These are phyloP conservation scores for Philypnodon macrostomus DNA, from an alignment of 2,797 vertebrate species.

Conservation along the genomic window DNA sequence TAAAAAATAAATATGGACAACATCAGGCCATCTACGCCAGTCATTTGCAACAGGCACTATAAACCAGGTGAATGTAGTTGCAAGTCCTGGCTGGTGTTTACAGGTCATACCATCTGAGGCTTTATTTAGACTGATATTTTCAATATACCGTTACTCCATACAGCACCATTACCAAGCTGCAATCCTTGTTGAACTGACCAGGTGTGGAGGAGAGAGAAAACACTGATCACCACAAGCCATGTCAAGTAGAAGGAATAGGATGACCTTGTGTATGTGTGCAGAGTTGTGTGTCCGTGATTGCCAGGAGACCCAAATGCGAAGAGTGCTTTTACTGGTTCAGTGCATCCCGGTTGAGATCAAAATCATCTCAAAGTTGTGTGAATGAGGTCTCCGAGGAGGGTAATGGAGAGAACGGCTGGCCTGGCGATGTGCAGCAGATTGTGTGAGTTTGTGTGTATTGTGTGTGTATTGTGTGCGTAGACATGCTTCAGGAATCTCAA, in stretches of 20 bases:
- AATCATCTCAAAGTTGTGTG: slow-evolving; percentile 60
- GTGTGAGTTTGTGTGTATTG: slow-evolving; percentile 10
- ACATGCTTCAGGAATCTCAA: neutral
- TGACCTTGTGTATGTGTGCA: slow-evolving; percentile 6
- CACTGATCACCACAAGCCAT: slow-evolving; percentile 36
- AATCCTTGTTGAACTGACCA: slow-evolving; percentile 39
- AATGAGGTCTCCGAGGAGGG: slow-evolving; percentile 60
- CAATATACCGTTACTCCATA: neutral
- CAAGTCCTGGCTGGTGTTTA: neutral
- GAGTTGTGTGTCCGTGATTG: slow-evolving; percentile 1
- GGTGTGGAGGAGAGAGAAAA: slow-evolving; percentile 47
- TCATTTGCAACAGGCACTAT: too few species aligned
- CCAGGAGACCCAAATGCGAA: slow-evolving; percentile 44
- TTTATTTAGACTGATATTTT: slow-evolving; percentile 6
- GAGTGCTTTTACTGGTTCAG: slow-evolving; percentile 64
- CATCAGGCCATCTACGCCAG: too few species aligned
- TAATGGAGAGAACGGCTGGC: slow-evolving; percentile 48
- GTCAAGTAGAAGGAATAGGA: slow-evolving; percentile 37
- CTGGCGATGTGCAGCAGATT: slow-evolving; percentile 25
- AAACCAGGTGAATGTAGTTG: too few species aligned
- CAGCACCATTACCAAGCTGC: slow-evolving; percentile 29
- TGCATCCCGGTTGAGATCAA: slow-evolving; percentile 60
- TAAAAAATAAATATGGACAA: too few species aligned
- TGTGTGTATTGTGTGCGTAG: slow-evolving; percentile 4
- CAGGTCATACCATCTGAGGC: slow-evolving; percentile 11